phyloP scores from a whole-genome alignment of 2,113 vertebrate genomes.

The Callipepla squamata region DNA sequence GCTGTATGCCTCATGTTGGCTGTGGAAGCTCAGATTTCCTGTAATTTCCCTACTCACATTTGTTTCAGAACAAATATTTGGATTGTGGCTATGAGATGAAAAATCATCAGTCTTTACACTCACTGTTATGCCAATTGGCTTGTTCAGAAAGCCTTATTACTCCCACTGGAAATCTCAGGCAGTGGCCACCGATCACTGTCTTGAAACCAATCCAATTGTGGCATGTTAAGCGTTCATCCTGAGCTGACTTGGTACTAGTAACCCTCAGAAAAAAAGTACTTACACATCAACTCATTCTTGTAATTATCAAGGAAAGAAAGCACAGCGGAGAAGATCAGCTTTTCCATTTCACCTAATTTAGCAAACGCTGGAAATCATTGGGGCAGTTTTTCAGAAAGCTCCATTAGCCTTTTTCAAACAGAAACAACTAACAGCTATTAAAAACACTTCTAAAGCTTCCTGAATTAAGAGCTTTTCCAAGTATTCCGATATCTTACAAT shows the following conservation, averaged over 20 bases:
- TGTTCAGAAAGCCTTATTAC: background rate
- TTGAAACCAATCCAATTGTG: background rate
- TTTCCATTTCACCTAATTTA: slow-evolving; percentile 19
- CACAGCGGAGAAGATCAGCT: background rate
- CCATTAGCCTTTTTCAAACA: background rate
- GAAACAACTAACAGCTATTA: background rate
- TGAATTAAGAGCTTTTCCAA: background rate
- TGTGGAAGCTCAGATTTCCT: background rate
- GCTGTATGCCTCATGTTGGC: background rate
- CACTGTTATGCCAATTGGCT: background rate
- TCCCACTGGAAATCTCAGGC: background rate
- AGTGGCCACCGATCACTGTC: rapidly evolving
- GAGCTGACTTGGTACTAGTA: background rate
- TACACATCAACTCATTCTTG: background rate
- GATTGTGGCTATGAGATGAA: background rate
- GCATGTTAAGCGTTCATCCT: rapidly evolving
- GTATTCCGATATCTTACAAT: background rate
- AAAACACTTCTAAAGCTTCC: background rate
- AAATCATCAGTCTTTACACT: background rate
- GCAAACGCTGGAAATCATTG: background rate
- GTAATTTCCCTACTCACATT: too few species aligned
- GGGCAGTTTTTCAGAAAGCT: background rate
- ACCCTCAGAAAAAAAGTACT: background rate
- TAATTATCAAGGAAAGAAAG: background rate
- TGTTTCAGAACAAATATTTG: background rate